Base-by-base conservation (phyloP, 2,113 vertebrate genomes). In the Eurystomus gularis region DNA sequence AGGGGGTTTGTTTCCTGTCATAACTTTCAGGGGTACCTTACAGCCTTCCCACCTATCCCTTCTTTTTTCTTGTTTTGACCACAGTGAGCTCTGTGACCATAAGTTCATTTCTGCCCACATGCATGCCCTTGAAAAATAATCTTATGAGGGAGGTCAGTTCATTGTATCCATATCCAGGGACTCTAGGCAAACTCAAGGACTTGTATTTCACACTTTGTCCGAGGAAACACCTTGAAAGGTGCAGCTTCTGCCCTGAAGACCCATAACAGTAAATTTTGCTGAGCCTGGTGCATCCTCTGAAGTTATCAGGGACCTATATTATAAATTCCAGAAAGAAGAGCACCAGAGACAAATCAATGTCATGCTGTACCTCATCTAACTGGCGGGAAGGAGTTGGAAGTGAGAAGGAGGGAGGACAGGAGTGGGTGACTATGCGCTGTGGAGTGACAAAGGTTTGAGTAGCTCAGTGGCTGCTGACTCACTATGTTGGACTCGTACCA, bases 401-500 rank as follows among this genome's bases (percentile, higher is more conserved):
- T 20, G 55, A 54, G 37, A 33, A 33, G 21, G 16, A 44, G n/a
- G 23, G 31, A 37, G 35, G 33, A 29, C 5, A 18, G 55, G 49
- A 61, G 28, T 18, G 21, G 55, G 2, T 70, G 55, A 48, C 20
- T 31, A 33, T 11, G 9, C 19, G 15, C 17, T 2, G 18, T 0
- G 2, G 29, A 19, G 5, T 31, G 69, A 54, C 9, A 58, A 73
- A 64, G 28, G 10, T 70, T 86, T 1, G 4, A 62, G 46, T 20
- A 60, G 19, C 17, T 78, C 37, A 13, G 29, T 9, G 44, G 35
- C 69, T 31, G n/a, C 82, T 62, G 40, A 16, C 7, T 81, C 4
- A 2, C 19, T 49, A 2, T 0, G 0, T 0, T 39, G 48, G 33
- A 35, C 23, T 49, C 0, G 0, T 28, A 68, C 19, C 29, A 40